Conservation (phyloP, 2,888 invertebrate genomes). For the Mythimna impura region DNA sequence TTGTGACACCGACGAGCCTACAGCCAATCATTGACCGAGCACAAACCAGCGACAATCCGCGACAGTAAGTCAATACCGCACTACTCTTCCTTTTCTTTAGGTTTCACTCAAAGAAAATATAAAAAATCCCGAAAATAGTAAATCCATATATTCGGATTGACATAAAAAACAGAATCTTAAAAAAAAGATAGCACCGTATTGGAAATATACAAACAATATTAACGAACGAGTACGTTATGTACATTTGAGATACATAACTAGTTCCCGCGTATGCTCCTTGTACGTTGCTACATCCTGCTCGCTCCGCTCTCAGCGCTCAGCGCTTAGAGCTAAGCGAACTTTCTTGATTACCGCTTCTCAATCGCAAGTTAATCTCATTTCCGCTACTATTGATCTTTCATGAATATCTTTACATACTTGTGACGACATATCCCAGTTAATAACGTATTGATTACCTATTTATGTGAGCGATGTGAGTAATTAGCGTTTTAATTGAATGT, state of each 20-base stretch:
- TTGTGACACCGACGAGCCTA: neutral
- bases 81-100: neutral
- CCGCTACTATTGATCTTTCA: constrained; percentile 21
- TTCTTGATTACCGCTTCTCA: constrained; percentile 28
- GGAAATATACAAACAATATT: constrained; percentile 48
- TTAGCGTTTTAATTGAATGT: constrained; percentile 22
- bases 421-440: neutral
- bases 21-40: neutral
- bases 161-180: constrained; percentile 23
- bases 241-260: constrained; percentile 14
- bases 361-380: constrained; percentile 21
- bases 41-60: neutral
- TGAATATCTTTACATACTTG: constrained; percentile 5
- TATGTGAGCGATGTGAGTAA: constrained; percentile 13
- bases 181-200: constrained; percentile 35
- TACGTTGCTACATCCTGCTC: constrained; percentile 4
- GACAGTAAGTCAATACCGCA: neutral
- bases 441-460: neutral
- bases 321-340: constrained; percentile 9
- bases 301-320: neutral
- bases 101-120: constrained; percentile 14
- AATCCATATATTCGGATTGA: constrained; percentile 28
- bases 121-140: neutral
- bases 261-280: neutral
- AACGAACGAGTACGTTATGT: constrained; percentile 36